Percentiles rank a stretch among this genome's conserved stretches.
Evolutionary conservation across 2,888 invertebrate genomes (phyloP).

Genomic region (Sepiola atlantica): DNA sequence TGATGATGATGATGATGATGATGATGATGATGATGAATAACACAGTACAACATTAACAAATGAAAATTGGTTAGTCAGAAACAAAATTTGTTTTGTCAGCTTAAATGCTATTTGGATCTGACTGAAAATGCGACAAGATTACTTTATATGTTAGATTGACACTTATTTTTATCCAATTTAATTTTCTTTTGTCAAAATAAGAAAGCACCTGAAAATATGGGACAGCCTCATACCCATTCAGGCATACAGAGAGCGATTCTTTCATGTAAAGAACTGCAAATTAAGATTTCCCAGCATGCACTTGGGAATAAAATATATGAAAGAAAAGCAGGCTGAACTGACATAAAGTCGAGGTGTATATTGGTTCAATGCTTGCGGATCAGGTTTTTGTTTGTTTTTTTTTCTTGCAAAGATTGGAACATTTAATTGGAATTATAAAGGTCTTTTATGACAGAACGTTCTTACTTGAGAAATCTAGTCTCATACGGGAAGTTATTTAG

Average conservation of each 20-base stretch:
- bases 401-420: not conserved
- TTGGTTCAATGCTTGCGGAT: not conserved
- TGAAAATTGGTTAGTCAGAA: not conserved
- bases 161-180: no score
- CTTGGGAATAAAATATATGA: not conserved
- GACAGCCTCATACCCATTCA: not conserved
- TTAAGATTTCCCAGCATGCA: constrained; percentile 21
- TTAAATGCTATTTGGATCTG: no score
- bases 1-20: no score
- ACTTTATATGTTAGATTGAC: no score
- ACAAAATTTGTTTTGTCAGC: no score
- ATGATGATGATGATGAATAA: not conserved
- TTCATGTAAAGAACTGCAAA: not conserved
- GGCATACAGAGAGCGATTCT: not conserved
- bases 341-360: not conserved
- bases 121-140: no score
- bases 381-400: not conserved
- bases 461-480: not conserved
- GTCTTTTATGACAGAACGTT: not conserved
- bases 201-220: no score
- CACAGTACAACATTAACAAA: not conserved
- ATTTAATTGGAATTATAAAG: not conserved
- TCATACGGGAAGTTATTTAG: not conserved
- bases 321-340: not conserved
- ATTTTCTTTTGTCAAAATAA: not conserved